Conservation (phyloP, 2,113 vertebrate species). For the Opisthocomus hoazin region DNA sequence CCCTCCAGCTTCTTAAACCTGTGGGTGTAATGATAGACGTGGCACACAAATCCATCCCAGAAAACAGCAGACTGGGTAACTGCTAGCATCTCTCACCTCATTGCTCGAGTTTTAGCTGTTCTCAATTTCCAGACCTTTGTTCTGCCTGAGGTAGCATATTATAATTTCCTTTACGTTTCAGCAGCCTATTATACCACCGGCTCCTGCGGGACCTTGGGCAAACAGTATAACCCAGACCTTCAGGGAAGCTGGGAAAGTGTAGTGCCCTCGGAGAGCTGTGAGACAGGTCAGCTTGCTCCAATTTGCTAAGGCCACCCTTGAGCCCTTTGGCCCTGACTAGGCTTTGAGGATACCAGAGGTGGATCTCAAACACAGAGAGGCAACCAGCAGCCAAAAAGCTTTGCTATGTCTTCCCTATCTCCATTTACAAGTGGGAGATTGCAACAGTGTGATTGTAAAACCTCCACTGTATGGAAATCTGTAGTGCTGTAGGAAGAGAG, state of each 20-base stretch:
- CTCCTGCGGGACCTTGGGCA: background rate
- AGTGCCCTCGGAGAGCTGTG: background rate
- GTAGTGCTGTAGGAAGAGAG: background rate
- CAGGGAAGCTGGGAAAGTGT: background rate
- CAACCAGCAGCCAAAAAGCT: background rate
- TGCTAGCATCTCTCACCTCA: background rate
- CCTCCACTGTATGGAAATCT: background rate
- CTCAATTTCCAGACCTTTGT: background rate
- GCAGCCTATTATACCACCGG: background rate
- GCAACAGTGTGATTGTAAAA: background rate
- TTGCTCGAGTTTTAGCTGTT: background rate
- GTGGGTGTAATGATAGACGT: background rate
- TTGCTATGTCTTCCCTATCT: background rate
- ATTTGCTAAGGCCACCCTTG: background rate
- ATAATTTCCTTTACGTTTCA: background rate
- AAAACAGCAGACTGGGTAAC: background rate
- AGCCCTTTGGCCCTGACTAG: background rate
- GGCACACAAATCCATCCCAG: background rate
- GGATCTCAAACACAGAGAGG: background rate
- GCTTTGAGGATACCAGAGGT: background rate
- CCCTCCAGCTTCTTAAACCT: background rate
- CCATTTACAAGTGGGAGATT: background rate
- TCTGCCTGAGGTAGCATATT: background rate
- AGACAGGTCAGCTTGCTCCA: background rate
- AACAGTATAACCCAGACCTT: background rate